Conservation (phyloP, 1,140 invertebrate species). For the Pseudomyrmex flavicornis region DNA sequence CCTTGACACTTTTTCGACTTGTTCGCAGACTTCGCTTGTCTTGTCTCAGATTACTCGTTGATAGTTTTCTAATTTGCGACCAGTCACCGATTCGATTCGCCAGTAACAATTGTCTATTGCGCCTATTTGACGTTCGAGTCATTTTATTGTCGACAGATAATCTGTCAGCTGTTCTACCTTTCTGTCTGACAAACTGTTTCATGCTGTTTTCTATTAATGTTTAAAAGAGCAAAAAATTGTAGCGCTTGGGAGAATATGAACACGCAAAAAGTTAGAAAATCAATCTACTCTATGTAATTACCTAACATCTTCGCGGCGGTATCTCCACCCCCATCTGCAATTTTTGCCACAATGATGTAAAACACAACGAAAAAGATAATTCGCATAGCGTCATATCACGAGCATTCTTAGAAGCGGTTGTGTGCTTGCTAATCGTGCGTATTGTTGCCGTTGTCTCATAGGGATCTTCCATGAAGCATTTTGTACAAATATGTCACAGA, state of each 20-base stretch:
- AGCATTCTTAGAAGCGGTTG: slow-evolving; percentile 32
- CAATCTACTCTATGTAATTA: slow-evolving; percentile 2
- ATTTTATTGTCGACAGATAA: slow-evolving; percentile 11
- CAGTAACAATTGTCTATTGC: not conserved
- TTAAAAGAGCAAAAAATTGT: not conserved
- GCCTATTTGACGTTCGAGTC: not conserved
- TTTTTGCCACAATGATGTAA: slow-evolving; percentile 29
- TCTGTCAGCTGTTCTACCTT: not conserved
- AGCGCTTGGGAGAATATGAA: not conserved
- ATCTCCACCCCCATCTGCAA: slow-evolving; percentile 3
- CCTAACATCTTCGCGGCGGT: not conserved
- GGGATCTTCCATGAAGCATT: slow-evolving; percentile 49
- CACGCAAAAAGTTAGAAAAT: not conserved
- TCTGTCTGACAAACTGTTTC: not conserved
- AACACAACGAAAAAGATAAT: slow-evolving; percentile 41
- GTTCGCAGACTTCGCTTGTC: slow-evolving; percentile 1
- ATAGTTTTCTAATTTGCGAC: not conserved
- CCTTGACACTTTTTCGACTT: slow-evolving; percentile 4
- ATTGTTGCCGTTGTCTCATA: slow-evolving; percentile 1
- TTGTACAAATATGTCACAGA: not conserved
- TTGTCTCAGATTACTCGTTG: not conserved
- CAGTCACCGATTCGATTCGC: not conserved
- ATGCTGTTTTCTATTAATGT: slow-evolving; percentile 1
- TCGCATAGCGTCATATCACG: slow-evolving; percentile 57
- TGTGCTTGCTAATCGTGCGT: not conserved